A percentile compares a stretch with the other conserved stretches of the same genome.
phyloP scores from a whole-genome alignment of 2,888 invertebrate species.

The Tribolium freemani region DNA sequence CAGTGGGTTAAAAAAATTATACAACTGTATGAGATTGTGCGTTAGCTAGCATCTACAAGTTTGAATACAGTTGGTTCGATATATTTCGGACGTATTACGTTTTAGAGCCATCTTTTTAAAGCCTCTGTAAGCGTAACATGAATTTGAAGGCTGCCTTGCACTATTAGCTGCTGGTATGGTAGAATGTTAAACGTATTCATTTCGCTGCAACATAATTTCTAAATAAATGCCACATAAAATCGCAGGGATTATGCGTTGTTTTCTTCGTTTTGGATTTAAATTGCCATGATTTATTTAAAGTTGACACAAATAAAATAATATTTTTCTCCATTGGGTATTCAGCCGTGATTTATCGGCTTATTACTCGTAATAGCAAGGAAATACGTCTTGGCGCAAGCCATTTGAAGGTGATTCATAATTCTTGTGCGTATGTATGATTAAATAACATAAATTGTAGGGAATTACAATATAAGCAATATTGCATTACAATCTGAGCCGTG shows the following conservation, averaged over 20 bases:
- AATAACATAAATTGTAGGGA: slow-evolving; percentile 62
- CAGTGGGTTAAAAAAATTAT: too few relatives aligned
- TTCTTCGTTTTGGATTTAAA: slow-evolving; percentile 25
- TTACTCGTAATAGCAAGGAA: slow-evolving; percentile 32
- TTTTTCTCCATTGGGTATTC: slow-evolving; percentile 15
- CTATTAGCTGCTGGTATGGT: background rate
- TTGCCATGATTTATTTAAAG: slow-evolving; percentile 35
- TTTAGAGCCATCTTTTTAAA: too few relatives aligned
- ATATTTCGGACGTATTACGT: too few relatives aligned
- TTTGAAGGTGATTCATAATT: slow-evolving; percentile 42
- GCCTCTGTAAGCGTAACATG: too few relatives aligned
- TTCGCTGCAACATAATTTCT: background rate
- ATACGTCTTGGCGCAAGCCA: slow-evolving; percentile 39
- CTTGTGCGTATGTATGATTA: slow-evolving; percentile 52
- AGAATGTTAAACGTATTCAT: background rate
- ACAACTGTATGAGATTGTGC: too few relatives aligned
- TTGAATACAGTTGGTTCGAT: too few relatives aligned
- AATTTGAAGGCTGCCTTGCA: background rate
- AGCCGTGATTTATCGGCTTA: slow-evolving; percentile 38
- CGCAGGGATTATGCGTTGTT: slow-evolving; percentile 7
- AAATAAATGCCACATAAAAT: background rate
- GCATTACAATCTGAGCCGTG: slow-evolving; percentile 59
- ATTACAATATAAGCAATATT: slow-evolving; percentile 64
- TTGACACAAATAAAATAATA: slow-evolving; percentile 39
- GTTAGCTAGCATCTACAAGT: too few relatives aligned